Evolutionary conservation across 2,113 vertebrate species (phyloP).

Genomic region (Chloropsis cyanopogon): DNA sequence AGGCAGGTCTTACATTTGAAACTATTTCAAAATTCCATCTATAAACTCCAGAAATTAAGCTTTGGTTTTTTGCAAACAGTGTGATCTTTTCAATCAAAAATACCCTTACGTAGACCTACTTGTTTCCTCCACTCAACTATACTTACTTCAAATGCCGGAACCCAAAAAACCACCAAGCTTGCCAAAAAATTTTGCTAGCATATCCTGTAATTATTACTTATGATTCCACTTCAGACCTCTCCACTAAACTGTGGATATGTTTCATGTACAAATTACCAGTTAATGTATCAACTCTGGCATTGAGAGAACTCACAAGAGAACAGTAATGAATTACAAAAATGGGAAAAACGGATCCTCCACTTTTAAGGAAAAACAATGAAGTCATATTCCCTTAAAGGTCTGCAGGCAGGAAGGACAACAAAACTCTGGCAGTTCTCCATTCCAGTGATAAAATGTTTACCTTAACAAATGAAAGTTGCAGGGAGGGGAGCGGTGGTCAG

Average conservation of each 20-base stretch:
- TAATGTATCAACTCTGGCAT: background rate
- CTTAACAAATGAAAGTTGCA: background rate
- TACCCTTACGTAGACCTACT: background rate
- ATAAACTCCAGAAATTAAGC: background rate
- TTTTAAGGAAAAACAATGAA: background rate
- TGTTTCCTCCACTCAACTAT: fast-evolving
- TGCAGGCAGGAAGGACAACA: background rate
- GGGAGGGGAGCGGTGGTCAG: background rate
- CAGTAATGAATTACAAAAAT: background rate
- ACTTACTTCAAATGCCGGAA: background rate
- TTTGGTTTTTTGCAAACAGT: background rate
- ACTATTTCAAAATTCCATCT: background rate
- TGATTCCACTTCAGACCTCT: background rate
- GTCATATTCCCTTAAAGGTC: background rate
- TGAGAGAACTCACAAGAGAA: background rate
- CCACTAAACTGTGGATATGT: background rate
- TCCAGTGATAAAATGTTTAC: background rate
- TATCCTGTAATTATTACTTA: background rate
- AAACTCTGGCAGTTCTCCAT: background rate
- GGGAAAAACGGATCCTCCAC: background rate
- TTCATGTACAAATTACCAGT: background rate
- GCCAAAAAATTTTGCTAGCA: background rate
- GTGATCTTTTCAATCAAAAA: background rate
- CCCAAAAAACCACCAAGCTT: background rate
- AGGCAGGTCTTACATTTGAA: background rate